Evolutionary conservation across 30 jellyfish, hydroid and myxozoan genomes (phyloP).

Genomic region (Aurelia aurita complex sp. Pacific): DNA sequence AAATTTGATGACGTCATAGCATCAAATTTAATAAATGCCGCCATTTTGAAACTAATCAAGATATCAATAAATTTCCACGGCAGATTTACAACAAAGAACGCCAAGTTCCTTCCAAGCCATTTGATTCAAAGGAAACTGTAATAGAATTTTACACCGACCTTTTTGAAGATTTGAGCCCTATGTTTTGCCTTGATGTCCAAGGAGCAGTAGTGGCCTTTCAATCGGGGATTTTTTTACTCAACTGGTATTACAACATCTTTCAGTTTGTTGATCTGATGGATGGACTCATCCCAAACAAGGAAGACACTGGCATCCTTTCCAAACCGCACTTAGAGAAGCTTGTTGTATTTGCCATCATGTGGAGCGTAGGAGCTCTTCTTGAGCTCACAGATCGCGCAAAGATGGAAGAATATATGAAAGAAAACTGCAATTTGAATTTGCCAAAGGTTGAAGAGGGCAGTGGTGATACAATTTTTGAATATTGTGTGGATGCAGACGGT

Average conservation of each 20-base stretch:
- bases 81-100: too few species aligned
- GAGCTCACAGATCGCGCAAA: conserved; percentile 88
- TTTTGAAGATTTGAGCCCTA: too few species aligned
- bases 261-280: conserved; percentile 89
- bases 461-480: conserved; percentile 73
- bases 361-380: conserved; percentile 98
- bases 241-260: neutral
- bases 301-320: conserved; percentile 68
- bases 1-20: too few species aligned
- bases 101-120: too few species aligned
- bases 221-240: too few species aligned
- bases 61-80: too few species aligned
- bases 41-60: too few species aligned
- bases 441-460: conserved; percentile 73
- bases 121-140: too few species aligned
- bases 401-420: conserved; percentile 74
- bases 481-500: conserved; percentile 46
- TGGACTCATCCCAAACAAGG: conserved; percentile 88
- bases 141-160: too few species aligned
- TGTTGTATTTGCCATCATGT: conserved; percentile 86
- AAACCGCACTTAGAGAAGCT: conserved; percentile 71
- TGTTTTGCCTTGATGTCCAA: too few species aligned
- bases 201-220: too few species aligned
- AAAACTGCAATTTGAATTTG: conserved; percentile 48
- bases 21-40: too few species aligned